phyloP scores from a whole-genome alignment of 2,113 vertebrate genomes.

The Lagenorhynchus albirostris region DNA sequence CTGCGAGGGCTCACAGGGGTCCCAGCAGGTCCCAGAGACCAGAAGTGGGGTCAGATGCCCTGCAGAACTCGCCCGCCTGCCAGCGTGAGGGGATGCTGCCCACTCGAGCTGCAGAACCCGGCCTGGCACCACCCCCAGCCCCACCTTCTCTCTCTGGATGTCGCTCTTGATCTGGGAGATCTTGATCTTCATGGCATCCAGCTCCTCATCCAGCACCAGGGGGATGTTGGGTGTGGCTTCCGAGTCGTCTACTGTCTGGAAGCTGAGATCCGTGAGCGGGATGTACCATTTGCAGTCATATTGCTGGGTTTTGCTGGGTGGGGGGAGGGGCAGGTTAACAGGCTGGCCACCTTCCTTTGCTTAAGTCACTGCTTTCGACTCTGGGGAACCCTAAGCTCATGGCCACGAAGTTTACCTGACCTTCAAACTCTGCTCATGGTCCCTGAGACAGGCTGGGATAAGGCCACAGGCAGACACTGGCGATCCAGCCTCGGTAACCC shows the following conservation, averaged over 20 bases:
- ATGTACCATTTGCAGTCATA: constrained; percentile 99
- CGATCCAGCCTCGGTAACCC: background rate
- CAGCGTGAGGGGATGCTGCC: background rate
- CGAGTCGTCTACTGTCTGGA: constrained; percentile 93
- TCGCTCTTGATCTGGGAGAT: constrained; percentile 97
- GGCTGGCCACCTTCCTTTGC: fast-evolving
- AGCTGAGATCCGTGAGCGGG: constrained; percentile 92
- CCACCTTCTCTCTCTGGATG: constrained; percentile 94
- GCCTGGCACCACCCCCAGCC: fast-evolving
- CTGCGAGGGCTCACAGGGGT: background rate
- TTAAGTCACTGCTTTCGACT: background rate
- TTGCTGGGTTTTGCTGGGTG: constrained; percentile 91
- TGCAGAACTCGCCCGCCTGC: background rate
- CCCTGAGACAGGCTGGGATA: fast-evolving
- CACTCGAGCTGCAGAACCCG: fast-evolving
- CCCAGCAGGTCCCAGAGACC: background rate
- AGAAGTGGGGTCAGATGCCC: background rate
- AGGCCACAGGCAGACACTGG: background rate
- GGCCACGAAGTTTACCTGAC: background rate
- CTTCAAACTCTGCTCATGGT: background rate
- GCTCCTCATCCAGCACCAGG: constrained; percentile 92
- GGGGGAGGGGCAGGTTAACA: background rate
- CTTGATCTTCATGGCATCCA: constrained; percentile 96
- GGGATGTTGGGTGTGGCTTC: constrained; percentile 90
- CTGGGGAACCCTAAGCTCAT: background rate